Base-by-base conservation (phyloP, 1,140 invertebrate species). In the Diorhabda elongata region DNA sequence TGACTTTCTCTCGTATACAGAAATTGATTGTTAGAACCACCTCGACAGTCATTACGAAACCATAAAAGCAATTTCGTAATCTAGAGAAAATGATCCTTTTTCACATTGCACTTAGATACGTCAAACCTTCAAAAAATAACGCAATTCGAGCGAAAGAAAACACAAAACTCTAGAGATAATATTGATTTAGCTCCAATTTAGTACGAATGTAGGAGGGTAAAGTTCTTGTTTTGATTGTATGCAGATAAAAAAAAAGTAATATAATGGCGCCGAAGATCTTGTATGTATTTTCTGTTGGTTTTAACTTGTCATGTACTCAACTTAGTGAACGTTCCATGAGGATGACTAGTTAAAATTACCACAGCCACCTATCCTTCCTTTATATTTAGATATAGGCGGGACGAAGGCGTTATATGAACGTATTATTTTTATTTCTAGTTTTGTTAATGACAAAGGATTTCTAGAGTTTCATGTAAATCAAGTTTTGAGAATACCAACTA, bases 151-250 rank as follows among this genome's bases (percentile, higher is more conserved):
- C 26, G 26, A 60, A 42, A 26, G 26, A 26, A 26, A 26, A 26
- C 26, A 26, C 26, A 42, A 60, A 60, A 60, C 26, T 26, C 58
- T 26, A 11, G 0, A 60, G 58, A 60, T 42, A 60, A 60, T 60
- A 60, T 60, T 60, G 58, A 60, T 41, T 42, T 60, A 60, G 4
- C 7, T 42, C 58, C 42, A n/a, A 56, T 56, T 56, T 56, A 7
- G 6, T 56, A 7, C 52, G 52, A 56, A 7, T 56, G 58, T 60
- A 60, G 58, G 58, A 60, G 58, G 58, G 58, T 60, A 41, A 42
- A 56, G 58, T 42, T 60, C 58, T 60, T 60, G 58, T 60, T 60
- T 60, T 60, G 58, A 60, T 60, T 60, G 58, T 60, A 60, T 60
- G 58, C 26, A 60, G 42, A 60, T 60, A 60, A 60, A 60, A 60